These are phyloP conservation scores for Enteromius viviparus DNA, from an alignment of 2,797 vertebrate species.

Conservation along the genomic window DNA sequence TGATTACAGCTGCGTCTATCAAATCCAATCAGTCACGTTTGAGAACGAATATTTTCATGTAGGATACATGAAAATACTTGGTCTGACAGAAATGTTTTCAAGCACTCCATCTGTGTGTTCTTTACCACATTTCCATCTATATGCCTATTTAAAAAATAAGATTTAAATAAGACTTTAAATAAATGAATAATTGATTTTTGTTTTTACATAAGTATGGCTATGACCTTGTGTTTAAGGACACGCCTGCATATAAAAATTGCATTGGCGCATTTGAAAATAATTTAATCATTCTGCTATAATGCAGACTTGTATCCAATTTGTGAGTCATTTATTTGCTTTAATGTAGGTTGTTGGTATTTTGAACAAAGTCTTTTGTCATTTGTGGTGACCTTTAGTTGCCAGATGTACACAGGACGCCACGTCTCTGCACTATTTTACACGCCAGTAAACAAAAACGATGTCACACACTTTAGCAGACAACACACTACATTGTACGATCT, in stretches of 20 bases:
- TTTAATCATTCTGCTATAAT: conserved; percentile 41
- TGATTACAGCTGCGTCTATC: conserved; percentile 56
- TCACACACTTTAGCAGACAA: conserved; percentile 1
- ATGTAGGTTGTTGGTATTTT: conserved; percentile 68
- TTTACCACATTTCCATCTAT: background rate
- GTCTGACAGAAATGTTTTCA: conserved; percentile 1
- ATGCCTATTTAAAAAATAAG: background rate
- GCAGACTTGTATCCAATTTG: conserved; percentile 43
- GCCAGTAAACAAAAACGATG: conserved; percentile 45
- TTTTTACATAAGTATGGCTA: background rate
- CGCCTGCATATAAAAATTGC: background rate
- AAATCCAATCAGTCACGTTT: conserved; percentile 52
- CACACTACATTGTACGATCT: conserved; percentile 3
- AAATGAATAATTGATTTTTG: background rate
- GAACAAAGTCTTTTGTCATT: conserved; percentile 73
- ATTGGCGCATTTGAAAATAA: background rate
- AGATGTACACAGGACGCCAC: conserved; percentile 56
- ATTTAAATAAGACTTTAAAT: background rate
- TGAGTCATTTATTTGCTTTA: conserved; percentile 38
- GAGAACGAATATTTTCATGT: conserved; percentile 7
- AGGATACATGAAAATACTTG: background rate
- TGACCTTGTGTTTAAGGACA: conserved; percentile 30
- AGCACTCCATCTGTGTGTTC: background rate
- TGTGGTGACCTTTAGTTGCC: conserved; percentile 77
- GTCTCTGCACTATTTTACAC: conserved; percentile 34